phyloP scores from a whole-genome alignment of 2,113 vertebrate genomes.

The Accipiter cooperii region DNA sequence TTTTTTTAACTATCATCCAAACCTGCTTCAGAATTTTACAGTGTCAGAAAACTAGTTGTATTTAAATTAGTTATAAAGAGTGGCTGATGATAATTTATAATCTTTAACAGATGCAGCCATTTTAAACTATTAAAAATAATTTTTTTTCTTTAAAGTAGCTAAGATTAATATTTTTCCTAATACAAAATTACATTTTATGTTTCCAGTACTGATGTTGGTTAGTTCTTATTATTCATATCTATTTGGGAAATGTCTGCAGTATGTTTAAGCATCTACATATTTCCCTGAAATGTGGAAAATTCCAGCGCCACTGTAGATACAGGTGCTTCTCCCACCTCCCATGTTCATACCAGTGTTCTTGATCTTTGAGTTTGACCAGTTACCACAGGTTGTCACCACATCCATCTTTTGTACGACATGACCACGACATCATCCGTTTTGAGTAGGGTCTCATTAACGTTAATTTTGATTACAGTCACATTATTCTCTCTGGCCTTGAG shows the following conservation, averaged over 20 bases:
- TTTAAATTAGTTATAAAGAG: not conserved
- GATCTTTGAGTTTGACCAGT: not conserved
- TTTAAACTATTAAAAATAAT: not conserved
- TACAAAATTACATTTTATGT: not conserved
- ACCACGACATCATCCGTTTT: not conserved
- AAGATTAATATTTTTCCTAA: not conserved
- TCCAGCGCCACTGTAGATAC: not conserved
- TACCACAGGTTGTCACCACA: not conserved
- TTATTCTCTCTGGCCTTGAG: not conserved
- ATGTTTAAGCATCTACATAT: not conserved
- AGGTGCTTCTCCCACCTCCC: not conserved
- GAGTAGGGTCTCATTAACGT: not conserved
- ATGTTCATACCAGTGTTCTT: not conserved
- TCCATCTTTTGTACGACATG: not conserved
- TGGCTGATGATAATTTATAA: not conserved
- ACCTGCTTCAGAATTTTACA: not conserved
- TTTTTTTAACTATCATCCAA: not conserved
- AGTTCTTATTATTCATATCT: not conserved
- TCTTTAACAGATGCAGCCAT: not conserved
- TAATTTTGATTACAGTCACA: not conserved
- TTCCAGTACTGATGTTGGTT: not conserved
- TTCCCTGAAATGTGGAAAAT: not conserved
- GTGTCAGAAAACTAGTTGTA: not conserved
- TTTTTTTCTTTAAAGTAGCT: not conserved
- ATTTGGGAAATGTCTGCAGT: not conserved